Evolutionary conservation across 1,140 invertebrate genomes (phyloP).

Genomic region (Holcopasites calliopsidis): DNA sequence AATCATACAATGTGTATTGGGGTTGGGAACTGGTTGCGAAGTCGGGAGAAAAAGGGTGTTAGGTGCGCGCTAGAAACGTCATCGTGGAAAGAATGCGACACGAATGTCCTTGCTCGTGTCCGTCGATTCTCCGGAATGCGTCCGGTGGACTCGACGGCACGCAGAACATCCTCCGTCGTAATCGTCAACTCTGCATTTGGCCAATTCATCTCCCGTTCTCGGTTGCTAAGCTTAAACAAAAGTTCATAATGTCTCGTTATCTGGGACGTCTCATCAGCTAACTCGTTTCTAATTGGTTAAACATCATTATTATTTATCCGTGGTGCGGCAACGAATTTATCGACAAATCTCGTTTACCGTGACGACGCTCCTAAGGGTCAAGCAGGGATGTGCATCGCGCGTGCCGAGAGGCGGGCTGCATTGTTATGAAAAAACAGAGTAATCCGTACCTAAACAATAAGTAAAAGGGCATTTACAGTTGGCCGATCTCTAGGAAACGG

Average conservation of each 20-base stretch:
- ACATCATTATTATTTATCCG: background rate
- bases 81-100: slow-evolving; percentile 46
- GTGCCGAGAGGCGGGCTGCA: slow-evolving; percentile 75
- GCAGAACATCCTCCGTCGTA: slow-evolving; percentile 21
- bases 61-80: slow-evolving; percentile 69
- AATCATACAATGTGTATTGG: slow-evolving; percentile 34
- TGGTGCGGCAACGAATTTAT: background rate
- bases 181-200: slow-evolving; percentile 1
- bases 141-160: slow-evolving; percentile 66
- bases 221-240: slow-evolving; percentile 20
- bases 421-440: slow-evolving; percentile 71
- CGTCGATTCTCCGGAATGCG: slow-evolving; percentile 72
- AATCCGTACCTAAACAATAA: slow-evolving; percentile 79
- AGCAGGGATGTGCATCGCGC: slow-evolving; percentile 68
- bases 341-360: background rate
- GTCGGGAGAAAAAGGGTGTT: slow-evolving; percentile 28
- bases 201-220: background rate
- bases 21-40: background rate
- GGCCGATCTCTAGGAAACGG: slow-evolving; percentile 69
- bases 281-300: background rate
- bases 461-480: slow-evolving; percentile 74
- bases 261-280: background rate
- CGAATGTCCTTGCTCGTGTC: slow-evolving; percentile 27
- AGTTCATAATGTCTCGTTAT: background rate
- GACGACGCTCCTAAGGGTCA: slow-evolving; percentile 56